Percentiles rank a stretch among this genome's conserved stretches.
These are phyloP conservation scores for Latrodectus hesperus DNA, from an alignment of 2,888 invertebrate genomes.

Conservation along the genomic window DNA sequence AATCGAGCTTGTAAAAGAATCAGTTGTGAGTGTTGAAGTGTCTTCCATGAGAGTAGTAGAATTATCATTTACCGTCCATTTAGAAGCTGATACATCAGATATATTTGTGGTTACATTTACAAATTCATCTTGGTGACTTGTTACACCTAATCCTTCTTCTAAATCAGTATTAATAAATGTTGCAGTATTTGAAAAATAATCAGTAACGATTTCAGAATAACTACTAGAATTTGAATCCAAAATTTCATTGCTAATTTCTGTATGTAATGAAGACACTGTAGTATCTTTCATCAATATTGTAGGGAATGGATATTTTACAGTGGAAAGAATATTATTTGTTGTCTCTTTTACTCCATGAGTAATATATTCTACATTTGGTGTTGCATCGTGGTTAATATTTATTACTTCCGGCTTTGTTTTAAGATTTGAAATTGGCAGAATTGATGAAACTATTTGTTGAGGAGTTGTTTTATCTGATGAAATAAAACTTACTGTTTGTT, in stretches of 20 bases:
- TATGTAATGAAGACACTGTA: not conserved
- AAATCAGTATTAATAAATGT: not conserved
- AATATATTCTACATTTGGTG: too few species aligned
- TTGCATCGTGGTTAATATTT: too few species aligned
- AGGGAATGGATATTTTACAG: constrained; percentile 48
- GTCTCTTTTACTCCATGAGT: too few species aligned
- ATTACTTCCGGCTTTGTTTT: too few species aligned
- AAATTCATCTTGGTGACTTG: not conserved
- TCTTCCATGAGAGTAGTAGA: not conserved
- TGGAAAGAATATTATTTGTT: not conserved
- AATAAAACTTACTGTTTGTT: too few species aligned
- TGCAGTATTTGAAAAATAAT: not conserved
- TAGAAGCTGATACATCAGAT: not conserved
- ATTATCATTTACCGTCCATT: not conserved
- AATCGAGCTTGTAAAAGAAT: not conserved
- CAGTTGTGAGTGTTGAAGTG: not conserved
- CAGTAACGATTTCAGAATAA: not conserved
- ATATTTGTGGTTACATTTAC: not conserved
- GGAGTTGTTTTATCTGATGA: too few species aligned
- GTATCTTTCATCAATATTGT: constrained; percentile 51
- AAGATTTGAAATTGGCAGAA: too few species aligned
- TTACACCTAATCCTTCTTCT: not conserved
- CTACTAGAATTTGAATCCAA: not conserved
- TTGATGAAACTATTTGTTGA: too few species aligned
- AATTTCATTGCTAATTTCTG: not conserved